Conservation (phyloP, 2,888 invertebrate species). For the Platycnemis pennipes region DNA sequence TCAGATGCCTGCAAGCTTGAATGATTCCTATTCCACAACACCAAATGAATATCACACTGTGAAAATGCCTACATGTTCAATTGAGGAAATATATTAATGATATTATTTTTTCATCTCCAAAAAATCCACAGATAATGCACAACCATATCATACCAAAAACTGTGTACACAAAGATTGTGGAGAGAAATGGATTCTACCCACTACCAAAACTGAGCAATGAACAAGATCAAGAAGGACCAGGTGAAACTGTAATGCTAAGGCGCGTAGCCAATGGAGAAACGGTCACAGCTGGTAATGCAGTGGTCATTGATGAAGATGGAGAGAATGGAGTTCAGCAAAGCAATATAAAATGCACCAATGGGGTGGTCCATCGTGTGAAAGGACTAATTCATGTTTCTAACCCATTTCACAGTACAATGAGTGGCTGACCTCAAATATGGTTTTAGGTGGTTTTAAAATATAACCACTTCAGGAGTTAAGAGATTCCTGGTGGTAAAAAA, state of each 20-base stretch:
- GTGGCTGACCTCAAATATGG: neutral
- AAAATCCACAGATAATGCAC: constrained; percentile 16
- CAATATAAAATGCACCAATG: constrained; percentile 51
- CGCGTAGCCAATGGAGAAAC: constrained; percentile 1
- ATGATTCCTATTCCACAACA: no score
- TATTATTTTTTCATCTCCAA: neutral
- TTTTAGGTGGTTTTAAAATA: neutral
- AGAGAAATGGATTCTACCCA: constrained; percentile 40
- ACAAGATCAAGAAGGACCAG: constrained; percentile 11
- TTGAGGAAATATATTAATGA: neutral
- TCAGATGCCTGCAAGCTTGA: no score
- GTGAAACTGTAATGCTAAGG: neutral
- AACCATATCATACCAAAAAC: constrained; percentile 37
- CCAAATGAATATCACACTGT: neutral
- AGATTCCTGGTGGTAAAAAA: neutral
- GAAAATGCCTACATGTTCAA: no score
- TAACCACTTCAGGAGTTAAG: neutral
- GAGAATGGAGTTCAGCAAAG: constrained; percentile 46
- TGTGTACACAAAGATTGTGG: constrained; percentile 37
- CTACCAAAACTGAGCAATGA: neutral
- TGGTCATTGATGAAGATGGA: constrained; percentile 53
- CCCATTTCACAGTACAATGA: neutral
- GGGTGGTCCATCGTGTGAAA: constrained; percentile 45
- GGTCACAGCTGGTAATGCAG: constrained; percentile 33
- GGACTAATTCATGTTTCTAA: constrained; percentile 49